Percentiles rank a stretch among this genome's conserved stretches.
These are phyloP conservation scores for Chaetogeoica ovagalla DNA, from an alignment of 2,888 invertebrate genomes.

Conservation along the genomic window DNA sequence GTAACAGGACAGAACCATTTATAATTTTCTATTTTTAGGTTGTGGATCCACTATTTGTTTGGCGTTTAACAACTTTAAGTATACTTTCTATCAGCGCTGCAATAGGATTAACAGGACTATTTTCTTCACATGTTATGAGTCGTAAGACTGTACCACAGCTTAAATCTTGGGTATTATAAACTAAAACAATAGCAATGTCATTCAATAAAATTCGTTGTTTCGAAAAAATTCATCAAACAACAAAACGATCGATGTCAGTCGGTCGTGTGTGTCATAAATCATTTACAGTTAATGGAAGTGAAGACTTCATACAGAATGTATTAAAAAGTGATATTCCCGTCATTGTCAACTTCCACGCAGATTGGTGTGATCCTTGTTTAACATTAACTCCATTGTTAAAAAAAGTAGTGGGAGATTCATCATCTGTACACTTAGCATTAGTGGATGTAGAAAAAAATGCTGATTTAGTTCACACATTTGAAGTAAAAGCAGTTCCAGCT, in stretches of 20 bases:
- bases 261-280: conserved; percentile 49
- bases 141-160: conserved; percentile 61
- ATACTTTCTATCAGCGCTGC: conserved; percentile 61
- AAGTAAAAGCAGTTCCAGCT: conserved; percentile 58
- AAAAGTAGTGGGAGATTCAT: conserved; percentile 74
- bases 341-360: conserved; percentile 89
- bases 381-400: conserved; percentile 81
- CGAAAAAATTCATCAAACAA: conserved; percentile 34
- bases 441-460: conserved; percentile 82
- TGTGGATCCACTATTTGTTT: conserved; percentile 64
- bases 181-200: conserved; percentile 22
- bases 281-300: conserved; percentile 56
- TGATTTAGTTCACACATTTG: conserved; percentile 77
- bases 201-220: conserved; percentile 42
- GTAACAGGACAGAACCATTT: not conserved
- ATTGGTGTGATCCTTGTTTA: conserved; percentile 90
- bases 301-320: conserved; percentile 56
- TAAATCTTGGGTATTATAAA: conserved; percentile 60
- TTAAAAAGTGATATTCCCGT: conserved; percentile 83
- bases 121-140: conserved; percentile 63
- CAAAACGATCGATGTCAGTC: conserved; percentile 36
- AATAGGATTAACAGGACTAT: conserved; percentile 61
- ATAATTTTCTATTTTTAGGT: conserved; percentile 60
- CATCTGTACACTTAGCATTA: conserved; percentile 76
- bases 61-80: conserved; percentile 62